These are phyloP conservation scores for Petrosia ficiformis DNA, from an alignment of 37 sponge, comb jelly and placozoan species.

Conservation along the genomic window DNA sequence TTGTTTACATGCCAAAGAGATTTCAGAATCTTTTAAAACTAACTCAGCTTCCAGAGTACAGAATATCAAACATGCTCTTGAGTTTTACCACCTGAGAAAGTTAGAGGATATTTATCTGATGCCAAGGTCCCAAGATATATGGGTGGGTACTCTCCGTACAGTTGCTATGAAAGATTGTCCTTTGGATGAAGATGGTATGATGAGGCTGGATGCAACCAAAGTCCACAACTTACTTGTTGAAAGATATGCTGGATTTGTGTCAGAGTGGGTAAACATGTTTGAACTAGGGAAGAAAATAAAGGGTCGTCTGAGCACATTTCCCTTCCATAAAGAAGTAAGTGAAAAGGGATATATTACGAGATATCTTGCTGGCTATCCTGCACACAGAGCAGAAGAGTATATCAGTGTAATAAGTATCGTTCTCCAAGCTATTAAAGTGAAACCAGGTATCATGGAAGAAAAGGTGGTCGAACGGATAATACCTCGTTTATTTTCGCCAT, in stretches of 20 bases:
- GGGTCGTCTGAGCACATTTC: neutral
- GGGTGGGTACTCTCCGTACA: conserved; percentile 14
- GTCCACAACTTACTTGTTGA: conserved; percentile 15
- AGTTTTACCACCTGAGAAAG: conserved; percentile 22
- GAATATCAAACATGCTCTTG: conserved; percentile 23
- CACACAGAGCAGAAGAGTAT: conserved; percentile 1
- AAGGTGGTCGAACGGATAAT: neutral
- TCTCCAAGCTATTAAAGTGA: neutral
- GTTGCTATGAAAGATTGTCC: conserved; percentile 1
- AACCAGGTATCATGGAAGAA: neutral
- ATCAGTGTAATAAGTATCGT: conserved; percentile 3
- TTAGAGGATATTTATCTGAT: conserved; percentile 13
- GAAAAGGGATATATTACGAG: conserved; percentile 1
- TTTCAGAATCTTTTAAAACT: neutral
- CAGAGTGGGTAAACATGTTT: conserved; percentile 4
- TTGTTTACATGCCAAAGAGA: neutral
- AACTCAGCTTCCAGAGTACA: conserved; percentile 3
- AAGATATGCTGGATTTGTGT: neutral
- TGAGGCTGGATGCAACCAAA: conserved; percentile 1
- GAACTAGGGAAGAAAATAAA: conserved; percentile 1
- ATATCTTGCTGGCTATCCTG: conserved; percentile 8
- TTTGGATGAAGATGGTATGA: conserved; percentile 41
- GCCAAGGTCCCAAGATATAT: conserved; percentile 12
- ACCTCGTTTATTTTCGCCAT: neutral
- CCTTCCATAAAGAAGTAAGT: conserved; percentile 2